A percentile compares a stretch with the other conserved stretches of the same genome.
Conservation (phyloP, 2,797 vertebrate genomes). For the Phataginus tricuspis region DNA sequence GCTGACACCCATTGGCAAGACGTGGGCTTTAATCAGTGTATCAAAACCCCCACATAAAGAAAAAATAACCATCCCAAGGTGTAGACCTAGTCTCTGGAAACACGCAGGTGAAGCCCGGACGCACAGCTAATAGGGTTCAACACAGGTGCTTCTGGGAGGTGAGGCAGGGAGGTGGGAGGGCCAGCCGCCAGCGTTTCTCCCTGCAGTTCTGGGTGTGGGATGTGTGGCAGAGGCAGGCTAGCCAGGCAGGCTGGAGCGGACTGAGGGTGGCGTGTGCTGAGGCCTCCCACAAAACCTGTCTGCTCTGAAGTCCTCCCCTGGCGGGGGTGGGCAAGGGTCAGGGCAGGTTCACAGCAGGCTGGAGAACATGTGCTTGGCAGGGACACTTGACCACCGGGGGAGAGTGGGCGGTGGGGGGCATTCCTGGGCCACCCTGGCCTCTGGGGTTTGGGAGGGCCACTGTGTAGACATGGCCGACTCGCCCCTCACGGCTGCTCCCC, state of each 20-base stretch:
- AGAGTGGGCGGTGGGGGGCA: too few relatives aligned
- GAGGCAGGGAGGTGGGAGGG: background rate
- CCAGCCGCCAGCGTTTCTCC: background rate
- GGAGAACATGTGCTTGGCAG: rapidly evolving
- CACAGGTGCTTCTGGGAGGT: rapidly evolving
- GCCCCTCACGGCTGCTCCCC: rapidly evolving
- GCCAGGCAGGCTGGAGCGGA: background rate
- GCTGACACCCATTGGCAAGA: too few relatives aligned
- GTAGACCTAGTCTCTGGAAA: background rate
- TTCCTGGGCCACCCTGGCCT: rapidly evolving
- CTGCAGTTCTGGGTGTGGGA: rapidly evolving
- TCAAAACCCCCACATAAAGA: too few relatives aligned
- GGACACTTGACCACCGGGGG: background rate
- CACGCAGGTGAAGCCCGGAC: rapidly evolving
- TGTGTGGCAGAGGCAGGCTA: rapidly evolving
- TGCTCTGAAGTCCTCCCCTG: rapidly evolving
- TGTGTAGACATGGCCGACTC: rapidly evolving
- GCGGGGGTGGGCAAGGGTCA: background rate
- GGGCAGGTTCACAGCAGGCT: background rate
- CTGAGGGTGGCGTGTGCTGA: background rate
- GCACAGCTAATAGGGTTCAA: background rate
- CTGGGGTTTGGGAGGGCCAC: rapidly evolving
- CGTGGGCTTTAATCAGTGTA: too few relatives aligned
- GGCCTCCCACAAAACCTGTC: rapidly evolving
- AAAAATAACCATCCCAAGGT: too few relatives aligned